Conservation (phyloP, 2,888 invertebrate genomes). For the Cerceris ruficornis region DNA sequence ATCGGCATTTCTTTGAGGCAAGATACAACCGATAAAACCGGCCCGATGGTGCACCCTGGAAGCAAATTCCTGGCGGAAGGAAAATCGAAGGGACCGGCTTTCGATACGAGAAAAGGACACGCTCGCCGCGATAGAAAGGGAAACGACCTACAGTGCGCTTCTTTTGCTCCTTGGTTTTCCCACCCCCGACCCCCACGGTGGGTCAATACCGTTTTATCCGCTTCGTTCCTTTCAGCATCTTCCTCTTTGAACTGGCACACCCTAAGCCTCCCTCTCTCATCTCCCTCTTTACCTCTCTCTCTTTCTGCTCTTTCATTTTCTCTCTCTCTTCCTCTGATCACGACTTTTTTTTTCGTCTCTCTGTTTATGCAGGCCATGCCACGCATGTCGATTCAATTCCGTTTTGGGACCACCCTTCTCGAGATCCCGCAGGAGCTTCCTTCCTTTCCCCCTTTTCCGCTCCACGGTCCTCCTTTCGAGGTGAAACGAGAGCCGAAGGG, state of each 20-base stretch:
- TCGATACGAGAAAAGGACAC: conserved; percentile 32
- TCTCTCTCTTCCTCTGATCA: no score
- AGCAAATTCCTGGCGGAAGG: conserved; percentile 54
- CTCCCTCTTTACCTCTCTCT: not conserved
- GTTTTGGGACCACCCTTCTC: conserved; percentile 50
- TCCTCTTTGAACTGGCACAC: conserved; percentile 50
- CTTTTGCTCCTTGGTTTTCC: not conserved
- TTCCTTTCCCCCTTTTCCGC: conserved; percentile 15
- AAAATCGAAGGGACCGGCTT: conserved; percentile 32
- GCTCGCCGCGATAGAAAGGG: conserved; percentile 16
- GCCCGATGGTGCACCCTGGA: conserved; percentile 23
- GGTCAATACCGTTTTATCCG: conserved; percentile 66
- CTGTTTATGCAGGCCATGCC: conserved; percentile 67
- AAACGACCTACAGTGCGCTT: conserved; percentile 27
- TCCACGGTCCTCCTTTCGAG: conserved; percentile 4
- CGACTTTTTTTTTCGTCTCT: conserved; percentile 13
- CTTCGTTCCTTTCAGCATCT: conserved; percentile 52
- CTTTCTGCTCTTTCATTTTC: no score
- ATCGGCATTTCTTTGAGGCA: conserved; percentile 46
- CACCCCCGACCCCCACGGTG: conserved; percentile 13
- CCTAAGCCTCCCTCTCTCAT: conserved; percentile 11
- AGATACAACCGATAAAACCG: conserved; percentile 49
- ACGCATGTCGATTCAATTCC: conserved; percentile 67
- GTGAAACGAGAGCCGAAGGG: not conserved
- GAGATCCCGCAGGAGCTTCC: conserved; percentile 34